Conservation (phyloP, 2,888 invertebrate genomes). For the Cynaeus angustus region DNA sequence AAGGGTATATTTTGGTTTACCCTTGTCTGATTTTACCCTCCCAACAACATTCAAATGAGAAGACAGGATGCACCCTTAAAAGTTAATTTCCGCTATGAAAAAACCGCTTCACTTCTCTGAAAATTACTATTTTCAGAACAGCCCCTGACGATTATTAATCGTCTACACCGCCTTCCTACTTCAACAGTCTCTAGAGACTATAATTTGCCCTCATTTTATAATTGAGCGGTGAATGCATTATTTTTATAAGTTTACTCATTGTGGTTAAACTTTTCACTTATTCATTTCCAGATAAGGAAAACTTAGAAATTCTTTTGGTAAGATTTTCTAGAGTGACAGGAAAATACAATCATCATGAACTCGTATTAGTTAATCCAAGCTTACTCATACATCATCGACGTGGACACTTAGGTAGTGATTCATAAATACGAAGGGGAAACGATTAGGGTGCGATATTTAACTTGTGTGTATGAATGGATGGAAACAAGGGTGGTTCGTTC, state of each 20-base stretch:
- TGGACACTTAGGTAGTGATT: constrained; percentile 41
- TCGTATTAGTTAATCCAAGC: constrained; percentile 42
- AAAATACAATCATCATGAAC: constrained; percentile 34
- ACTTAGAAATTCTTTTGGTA: constrained; percentile 10
- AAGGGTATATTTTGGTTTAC: background rate
- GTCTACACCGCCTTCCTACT: background rate
- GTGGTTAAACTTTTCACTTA: constrained; percentile 23
- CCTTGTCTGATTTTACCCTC: constrained; percentile 4
- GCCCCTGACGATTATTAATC: constrained; percentile 8
- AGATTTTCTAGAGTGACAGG: constrained; percentile 34
- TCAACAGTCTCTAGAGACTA: background rate
- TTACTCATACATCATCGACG: constrained; percentile 45
- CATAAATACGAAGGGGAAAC: constrained; percentile 42
- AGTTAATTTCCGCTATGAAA: background rate
- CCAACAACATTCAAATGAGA: too few relatives aligned
- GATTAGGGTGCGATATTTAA: constrained; percentile 46
- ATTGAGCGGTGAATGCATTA: constrained; percentile 4
- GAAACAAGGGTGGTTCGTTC: background rate
- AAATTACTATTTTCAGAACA: constrained; percentile 8
- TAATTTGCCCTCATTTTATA: background rate
- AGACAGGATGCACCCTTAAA: constrained; percentile 2
- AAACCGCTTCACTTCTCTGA: background rate
- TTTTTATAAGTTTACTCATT: constrained; percentile 17
- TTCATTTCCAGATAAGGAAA: constrained; percentile 37
- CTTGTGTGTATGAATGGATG: constrained; percentile 28